phyloP scores from a whole-genome alignment of 2,797 vertebrate species.

The Cheirogaleus major region DNA sequence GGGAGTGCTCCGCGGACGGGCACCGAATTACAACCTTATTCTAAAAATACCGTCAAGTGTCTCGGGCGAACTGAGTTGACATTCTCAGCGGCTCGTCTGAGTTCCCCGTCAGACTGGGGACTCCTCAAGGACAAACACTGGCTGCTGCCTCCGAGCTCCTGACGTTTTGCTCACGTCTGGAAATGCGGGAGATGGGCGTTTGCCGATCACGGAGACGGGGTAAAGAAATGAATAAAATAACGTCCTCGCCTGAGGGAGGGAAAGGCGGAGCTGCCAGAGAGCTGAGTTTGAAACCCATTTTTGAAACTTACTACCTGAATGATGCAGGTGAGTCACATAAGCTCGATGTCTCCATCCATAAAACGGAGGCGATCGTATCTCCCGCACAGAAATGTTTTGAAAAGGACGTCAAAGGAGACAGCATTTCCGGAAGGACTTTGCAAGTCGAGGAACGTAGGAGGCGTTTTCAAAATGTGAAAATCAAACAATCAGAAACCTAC shows the following conservation, averaged over 20 bases:
- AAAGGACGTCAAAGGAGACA: background rate
- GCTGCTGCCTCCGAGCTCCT: background rate
- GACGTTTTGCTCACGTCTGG: background rate
- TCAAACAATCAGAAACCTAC: constrained; percentile 28
- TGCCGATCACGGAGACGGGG: background rate
- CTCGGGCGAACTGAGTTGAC: background rate
- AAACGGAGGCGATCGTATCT: background rate
- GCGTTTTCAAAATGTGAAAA: background rate
- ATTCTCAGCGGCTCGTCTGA: background rate
- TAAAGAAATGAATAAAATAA: background rate
- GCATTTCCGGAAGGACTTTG: background rate
- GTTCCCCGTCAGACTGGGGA: background rate
- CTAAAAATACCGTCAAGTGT: background rate
- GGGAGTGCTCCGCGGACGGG: fast-evolving
- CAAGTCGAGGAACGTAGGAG: background rate
- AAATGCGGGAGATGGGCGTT: fast-evolving
- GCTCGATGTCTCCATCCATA: background rate
- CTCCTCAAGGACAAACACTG: background rate
- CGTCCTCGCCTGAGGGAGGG: no score
- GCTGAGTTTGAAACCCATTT: background rate
- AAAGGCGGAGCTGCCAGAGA: background rate
- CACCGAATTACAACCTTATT: background rate
- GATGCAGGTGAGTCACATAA: background rate
- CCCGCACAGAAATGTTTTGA: background rate
- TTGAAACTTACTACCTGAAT: background rate